A percentile compares a stretch with the other conserved stretches of the same genome.
Evolutionary conservation across 2,888 invertebrate genomes (phyloP).

Genomic region (Sarcophaga subvicina): DNA sequence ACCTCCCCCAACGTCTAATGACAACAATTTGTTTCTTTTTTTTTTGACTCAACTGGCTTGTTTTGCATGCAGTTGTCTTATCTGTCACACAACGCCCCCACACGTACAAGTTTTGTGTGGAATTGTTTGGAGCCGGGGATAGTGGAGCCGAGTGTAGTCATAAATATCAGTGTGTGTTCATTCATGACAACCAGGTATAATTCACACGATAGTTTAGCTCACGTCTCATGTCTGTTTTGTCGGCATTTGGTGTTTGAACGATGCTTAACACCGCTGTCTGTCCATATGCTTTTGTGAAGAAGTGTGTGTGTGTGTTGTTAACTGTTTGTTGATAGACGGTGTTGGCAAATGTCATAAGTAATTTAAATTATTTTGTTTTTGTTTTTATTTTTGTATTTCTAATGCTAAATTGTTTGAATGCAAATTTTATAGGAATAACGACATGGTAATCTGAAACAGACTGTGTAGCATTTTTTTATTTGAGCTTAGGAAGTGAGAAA

Average conservation of each 20-base stretch:
- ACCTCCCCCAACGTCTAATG: neutral
- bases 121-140: neutral
- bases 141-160: neutral
- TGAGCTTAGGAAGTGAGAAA: neutral
- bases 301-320: neutral
- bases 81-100: constrained; percentile 62
- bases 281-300: neutral
- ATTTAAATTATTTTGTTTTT: neutral
- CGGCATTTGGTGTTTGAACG: constrained; percentile 44
- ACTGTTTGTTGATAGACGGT: neutral
- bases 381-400: constrained; percentile 9
- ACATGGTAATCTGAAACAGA: neutral
- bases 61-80: constrained; percentile 29
- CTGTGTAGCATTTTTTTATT: neutral
- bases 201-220: constrained; percentile 60
- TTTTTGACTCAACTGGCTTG: constrained; percentile 36
- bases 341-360: neutral
- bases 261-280: constrained; percentile 23
- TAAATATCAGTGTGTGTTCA: constrained; percentile 14
- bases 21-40: constrained; percentile 8
- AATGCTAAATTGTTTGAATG: constrained; percentile 34
- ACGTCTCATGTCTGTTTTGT: neutral
- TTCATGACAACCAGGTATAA: constrained; percentile 41
- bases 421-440: constrained; percentile 19
- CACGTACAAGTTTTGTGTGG: neutral